These are phyloP conservation scores for Ochropleura leucogaster DNA, from an alignment of 2,888 invertebrate genomes.

Conservation along the genomic window DNA sequence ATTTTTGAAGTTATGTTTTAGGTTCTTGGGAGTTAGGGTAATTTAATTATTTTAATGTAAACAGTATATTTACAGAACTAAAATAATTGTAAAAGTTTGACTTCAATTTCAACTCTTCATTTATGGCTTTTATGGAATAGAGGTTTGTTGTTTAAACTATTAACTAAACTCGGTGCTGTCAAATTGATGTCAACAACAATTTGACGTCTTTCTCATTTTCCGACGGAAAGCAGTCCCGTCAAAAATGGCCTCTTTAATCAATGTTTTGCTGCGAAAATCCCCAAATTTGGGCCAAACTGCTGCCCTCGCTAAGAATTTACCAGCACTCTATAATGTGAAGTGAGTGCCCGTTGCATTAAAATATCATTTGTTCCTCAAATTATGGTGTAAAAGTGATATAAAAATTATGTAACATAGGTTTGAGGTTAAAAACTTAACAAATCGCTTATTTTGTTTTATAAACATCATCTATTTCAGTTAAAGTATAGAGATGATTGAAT, in stretches of 20 bases:
- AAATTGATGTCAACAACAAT: neutral
- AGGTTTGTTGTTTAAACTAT: neutral
- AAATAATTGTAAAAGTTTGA: neutral
- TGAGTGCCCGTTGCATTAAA: constrained; percentile 76
- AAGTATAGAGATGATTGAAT: neutral
- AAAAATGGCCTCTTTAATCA: constrained; percentile 88
- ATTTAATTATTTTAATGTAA: neutral
- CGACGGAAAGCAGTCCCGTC: constrained; percentile 75
- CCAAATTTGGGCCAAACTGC: constrained; percentile 83
- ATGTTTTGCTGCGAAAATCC: constrained; percentile 91
- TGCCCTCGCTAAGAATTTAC: constrained; percentile 86
- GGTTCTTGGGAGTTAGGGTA: neutral
- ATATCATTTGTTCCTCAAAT: constrained; percentile 36
- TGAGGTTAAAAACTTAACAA: constrained; percentile 76
- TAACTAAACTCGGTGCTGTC: neutral
- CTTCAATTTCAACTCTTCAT: too few species aligned
- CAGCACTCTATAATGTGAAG: constrained; percentile 88
- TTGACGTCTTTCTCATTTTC: constrained; percentile 29
- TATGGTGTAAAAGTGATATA: constrained; percentile 58
- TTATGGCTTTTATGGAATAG: too few species aligned
- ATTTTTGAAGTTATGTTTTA: neutral
- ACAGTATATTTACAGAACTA: neutral
- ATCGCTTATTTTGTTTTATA: constrained; percentile 38
- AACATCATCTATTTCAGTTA: neutral
- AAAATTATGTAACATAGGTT: constrained; percentile 86